These are phyloP conservation scores for Drosophila lacteicornis DNA, from an alignment of 1,140 invertebrate genomes.

Conservation along the genomic window DNA sequence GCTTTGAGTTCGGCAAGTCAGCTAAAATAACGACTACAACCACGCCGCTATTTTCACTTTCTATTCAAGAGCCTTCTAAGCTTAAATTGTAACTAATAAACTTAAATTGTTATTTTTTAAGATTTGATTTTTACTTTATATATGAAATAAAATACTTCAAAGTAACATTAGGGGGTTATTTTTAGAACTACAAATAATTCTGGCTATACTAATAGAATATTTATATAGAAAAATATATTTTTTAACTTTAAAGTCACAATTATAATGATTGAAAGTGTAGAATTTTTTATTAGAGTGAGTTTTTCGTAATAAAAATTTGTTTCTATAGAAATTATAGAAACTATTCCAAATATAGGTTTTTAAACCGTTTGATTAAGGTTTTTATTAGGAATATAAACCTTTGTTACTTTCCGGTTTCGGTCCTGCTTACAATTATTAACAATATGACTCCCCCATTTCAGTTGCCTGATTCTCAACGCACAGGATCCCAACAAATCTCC, in stretches of 20 bases:
- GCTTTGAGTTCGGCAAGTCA: conserved; percentile 42
- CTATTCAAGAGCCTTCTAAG: conserved; percentile 49
- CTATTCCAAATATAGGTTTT: too few relatives aligned
- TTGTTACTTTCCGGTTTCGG: too few relatives aligned
- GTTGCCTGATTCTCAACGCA: conserved; percentile 41
- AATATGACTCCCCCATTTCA: conserved; percentile 3
- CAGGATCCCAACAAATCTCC: conserved; percentile 16
- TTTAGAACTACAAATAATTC: not conserved
- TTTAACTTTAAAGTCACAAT: too few relatives aligned
- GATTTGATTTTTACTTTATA: not conserved
- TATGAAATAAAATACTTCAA: not conserved
- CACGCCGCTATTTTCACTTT: conserved; percentile 70
- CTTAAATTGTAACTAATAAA: conserved; percentile 16
- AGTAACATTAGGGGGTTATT: not conserved
- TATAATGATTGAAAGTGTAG: too few relatives aligned
- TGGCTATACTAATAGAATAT: not conserved
- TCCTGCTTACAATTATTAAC: too few relatives aligned
- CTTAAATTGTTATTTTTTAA: not conserved
- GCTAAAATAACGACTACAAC: conserved; percentile 71
- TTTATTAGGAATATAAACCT: too few relatives aligned
- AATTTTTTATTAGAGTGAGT: too few relatives aligned
- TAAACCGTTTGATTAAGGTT: too few relatives aligned
- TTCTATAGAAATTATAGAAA: too few relatives aligned
- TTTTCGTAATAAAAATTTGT: too few relatives aligned
- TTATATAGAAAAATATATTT: too few relatives aligned